A percentile compares a stretch with the other conserved stretches of the same genome.
Evolutionary conservation across 2,797 vertebrate species (phyloP).

Genomic region (Oreortyx pictus): DNA sequence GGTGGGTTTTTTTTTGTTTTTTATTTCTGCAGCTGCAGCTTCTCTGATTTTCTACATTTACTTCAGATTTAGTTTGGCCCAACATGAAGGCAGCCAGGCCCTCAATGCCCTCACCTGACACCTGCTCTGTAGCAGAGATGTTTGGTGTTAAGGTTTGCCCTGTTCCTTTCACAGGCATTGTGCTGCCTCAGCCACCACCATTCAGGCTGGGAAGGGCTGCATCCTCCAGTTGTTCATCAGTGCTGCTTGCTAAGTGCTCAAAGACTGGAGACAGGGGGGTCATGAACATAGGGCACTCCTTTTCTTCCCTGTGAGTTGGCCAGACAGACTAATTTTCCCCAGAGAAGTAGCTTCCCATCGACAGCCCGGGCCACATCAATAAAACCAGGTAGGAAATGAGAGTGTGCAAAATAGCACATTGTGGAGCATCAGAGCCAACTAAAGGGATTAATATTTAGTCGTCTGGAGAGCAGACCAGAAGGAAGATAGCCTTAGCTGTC

Average conservation of each 20-base stretch:
- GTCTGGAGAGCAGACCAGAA: neutral
- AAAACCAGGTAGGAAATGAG: neutral
- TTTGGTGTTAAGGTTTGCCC: neutral
- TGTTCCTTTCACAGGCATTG: neutral
- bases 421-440: neutral
- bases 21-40: neutral
- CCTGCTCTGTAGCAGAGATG: neutral
- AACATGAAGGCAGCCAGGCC: neutral
- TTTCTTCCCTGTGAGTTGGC: neutral
- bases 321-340: neutral
- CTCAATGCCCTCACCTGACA: neutral
- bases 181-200: neutral
- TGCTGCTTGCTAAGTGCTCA: neutral
- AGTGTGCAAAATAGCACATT: neutral
- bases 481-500: neutral
- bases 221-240: neutral
- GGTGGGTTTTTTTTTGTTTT: too few species aligned
- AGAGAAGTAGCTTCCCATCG: neutral
- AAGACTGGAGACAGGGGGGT: neutral
- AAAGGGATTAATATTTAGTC: neutral
- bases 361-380: neutral
- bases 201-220: neutral
- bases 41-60: neutral
- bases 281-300: neutral
- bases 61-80: neutral